Conservation (phyloP, 2,888 invertebrate genomes). For the Drosophila stalkeri region DNA sequence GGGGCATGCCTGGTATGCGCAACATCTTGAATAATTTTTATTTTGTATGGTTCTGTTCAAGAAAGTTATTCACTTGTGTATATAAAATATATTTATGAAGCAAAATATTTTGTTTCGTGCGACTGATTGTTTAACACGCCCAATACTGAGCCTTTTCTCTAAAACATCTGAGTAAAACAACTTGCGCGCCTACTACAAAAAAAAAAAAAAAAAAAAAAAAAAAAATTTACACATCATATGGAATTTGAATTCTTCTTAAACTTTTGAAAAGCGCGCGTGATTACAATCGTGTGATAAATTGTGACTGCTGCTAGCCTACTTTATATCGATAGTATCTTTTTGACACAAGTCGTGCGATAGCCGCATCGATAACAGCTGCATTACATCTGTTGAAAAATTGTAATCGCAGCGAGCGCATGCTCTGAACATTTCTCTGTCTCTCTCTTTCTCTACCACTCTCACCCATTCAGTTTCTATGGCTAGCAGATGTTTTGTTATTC, state of each 20-base stretch:
- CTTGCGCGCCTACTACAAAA: constrained; percentile 26
- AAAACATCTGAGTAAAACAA: neutral
- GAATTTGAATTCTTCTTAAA: constrained; percentile 5
- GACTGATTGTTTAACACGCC: constrained; percentile 38
- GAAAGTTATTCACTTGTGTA: constrained; percentile 35
- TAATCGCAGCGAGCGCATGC: constrained; percentile 44
- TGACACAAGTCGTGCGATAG: neutral
- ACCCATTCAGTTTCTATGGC: neutral
- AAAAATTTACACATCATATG: neutral
- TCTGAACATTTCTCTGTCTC: constrained; percentile 18
- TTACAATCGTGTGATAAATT: neutral
- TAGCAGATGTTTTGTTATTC: constrained; percentile 25
- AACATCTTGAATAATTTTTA: constrained; percentile 83
- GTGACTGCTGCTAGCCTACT: neutral
- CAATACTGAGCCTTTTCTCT: constrained; percentile 27
- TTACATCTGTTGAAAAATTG: constrained; percentile 25
- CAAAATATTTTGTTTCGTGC: constrained; percentile 34
- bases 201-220: neutral
- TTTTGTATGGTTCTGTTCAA: constrained; percentile 17
- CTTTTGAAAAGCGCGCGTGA: neutral
- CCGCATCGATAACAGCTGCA: constrained; percentile 8
- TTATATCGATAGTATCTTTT: neutral
- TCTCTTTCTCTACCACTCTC: neutral
- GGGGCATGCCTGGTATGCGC: constrained; percentile 89
- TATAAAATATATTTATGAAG: neutral